phyloP scores from a whole-genome alignment of 2,113 vertebrate species.

The Chascanopsetta lugubris region DNA sequence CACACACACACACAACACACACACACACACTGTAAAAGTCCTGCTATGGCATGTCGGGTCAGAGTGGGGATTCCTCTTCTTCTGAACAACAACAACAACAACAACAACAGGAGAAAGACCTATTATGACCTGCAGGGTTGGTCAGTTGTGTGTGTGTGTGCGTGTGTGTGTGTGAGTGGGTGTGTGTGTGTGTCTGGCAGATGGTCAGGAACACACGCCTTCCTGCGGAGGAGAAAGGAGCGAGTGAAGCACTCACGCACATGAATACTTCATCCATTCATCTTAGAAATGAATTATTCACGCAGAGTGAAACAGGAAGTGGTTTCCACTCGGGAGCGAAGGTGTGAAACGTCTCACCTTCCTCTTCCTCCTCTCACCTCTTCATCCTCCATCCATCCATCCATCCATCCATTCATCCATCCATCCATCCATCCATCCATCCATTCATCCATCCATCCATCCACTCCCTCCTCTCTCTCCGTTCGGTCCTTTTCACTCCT shows the following conservation, averaged over 20 bases:
- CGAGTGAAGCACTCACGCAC: conserved; percentile 24
- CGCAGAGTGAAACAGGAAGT: background rate
- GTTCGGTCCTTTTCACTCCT: conserved; percentile 2
- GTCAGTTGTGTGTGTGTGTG: conserved; percentile 47
- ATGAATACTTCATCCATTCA: conserved; percentile 13
- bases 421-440: background rate
- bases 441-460: too few species aligned
- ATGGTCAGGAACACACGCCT: conserved; percentile 69
- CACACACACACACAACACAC: conserved; percentile 43
- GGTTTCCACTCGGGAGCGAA: background rate
- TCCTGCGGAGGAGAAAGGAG: conserved; percentile 53
- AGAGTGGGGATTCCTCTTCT: conserved; percentile 69
- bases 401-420: background rate
- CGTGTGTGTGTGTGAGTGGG: conserved; percentile 40
- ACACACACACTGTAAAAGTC: conserved; percentile 55
- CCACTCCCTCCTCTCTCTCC: background rate
- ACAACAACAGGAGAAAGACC: conserved; percentile 47
- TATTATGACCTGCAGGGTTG: conserved; percentile 62
- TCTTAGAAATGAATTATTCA: conserved; percentile 36
- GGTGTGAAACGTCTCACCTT: conserved; percentile 3
- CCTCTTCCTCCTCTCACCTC: too few species aligned
- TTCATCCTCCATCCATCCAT: background rate
- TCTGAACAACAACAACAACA: conserved; percentile 49
- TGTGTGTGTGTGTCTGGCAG: conserved; percentile 67
- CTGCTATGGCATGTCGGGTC: conserved; percentile 61